Base-by-base conservation (phyloP, 2,113 vertebrate species). In the Mesembrinibis cayennensis region DNA sequence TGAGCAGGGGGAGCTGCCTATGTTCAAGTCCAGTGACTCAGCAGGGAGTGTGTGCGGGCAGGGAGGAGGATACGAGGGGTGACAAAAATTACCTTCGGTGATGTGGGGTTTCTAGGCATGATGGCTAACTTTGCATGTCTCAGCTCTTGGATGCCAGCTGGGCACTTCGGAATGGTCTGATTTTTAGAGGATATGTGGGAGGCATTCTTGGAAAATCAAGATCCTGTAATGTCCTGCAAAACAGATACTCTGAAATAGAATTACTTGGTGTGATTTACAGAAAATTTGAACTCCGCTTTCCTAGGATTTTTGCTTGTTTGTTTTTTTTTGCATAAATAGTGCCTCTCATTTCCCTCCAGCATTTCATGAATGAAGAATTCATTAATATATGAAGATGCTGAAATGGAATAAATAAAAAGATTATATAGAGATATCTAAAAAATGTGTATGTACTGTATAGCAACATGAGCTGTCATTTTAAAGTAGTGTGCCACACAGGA, bases 1-100 rank as follows among this genome's bases (percentile, higher is more conserved):
- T 32, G 27, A 73, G 38, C n/a, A 19, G 3, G 16, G 45, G 55
- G 25, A 66, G 9, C 9, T 83, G 50, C 25, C 22, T 10, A 1
- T 13, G 12, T 36, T 86, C 47, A 49, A 55, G 29, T 34, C 19
- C 16, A 20, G 61, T n/a, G 59, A 65, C 40, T 78, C 55, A 38
- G 20, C 45, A 59, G 36, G 21, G 30, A 70, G 5, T 4, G 16
- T 36, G 11, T n/a, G 40, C 0, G 1, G 25, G 13, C 1, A 0
- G 44, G 32, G 16, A 72, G n/a, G n/a, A 62, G 7, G 20, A 10
- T 65, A 55, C 38, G 44, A 72, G 7, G 30, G 22, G 26, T 61
- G 34, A 59, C 21, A 92, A 69, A 94, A 93, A 30, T 6, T n/a
- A 53, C 27, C 23, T 70, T 32, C 38, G 34, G 25, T 66, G 26